phyloP scores from a whole-genome alignment of 2,113 vertebrate genomes.

The Mus musculus region DNA sequence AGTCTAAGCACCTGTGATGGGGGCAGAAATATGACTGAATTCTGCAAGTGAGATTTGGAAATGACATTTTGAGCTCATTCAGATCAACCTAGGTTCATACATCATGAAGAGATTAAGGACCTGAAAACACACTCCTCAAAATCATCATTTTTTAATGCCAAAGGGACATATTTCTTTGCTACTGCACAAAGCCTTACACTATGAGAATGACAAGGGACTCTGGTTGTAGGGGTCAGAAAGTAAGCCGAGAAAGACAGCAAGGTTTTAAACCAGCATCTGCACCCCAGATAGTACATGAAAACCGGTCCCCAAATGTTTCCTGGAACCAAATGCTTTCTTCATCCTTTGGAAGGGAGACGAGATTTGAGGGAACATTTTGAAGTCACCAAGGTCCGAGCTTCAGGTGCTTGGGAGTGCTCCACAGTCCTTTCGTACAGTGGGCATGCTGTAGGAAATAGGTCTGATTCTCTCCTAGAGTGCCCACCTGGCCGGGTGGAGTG shows the following conservation, averaged over 20 bases:
- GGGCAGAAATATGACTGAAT: conserved; percentile 20
- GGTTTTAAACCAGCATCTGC: not conserved
- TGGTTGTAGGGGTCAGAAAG: not conserved
- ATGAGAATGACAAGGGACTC: not conserved
- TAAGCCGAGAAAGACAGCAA: not conserved
- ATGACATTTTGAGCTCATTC: not conserved
- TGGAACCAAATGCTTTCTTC: not conserved
- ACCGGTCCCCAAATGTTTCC: not conserved
- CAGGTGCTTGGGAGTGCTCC: not conserved
- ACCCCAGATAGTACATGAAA: not conserved
- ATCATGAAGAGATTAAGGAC: conserved; percentile 21
- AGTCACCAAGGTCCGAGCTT: not conserved
- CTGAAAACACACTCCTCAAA: not conserved
- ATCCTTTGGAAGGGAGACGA: not conserved
- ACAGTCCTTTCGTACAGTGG: not conserved
- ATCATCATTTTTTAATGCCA: not conserved
- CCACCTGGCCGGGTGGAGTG: not conserved
- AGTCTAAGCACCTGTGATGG: not conserved
- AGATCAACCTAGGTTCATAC: conserved; percentile 2
- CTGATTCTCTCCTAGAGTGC: not conserved
- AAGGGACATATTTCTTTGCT: conserved; percentile 24
- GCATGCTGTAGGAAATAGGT: not conserved
- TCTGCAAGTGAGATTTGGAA: not conserved
- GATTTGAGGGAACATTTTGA: conserved; percentile 48
- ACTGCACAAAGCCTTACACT: not conserved